Percentiles rank a stretch among this genome's conserved stretches.
Evolutionary conservation across 2,797 vertebrate genomes (phyloP).

Genomic region (Brachyrhaphis roseni): DNA sequence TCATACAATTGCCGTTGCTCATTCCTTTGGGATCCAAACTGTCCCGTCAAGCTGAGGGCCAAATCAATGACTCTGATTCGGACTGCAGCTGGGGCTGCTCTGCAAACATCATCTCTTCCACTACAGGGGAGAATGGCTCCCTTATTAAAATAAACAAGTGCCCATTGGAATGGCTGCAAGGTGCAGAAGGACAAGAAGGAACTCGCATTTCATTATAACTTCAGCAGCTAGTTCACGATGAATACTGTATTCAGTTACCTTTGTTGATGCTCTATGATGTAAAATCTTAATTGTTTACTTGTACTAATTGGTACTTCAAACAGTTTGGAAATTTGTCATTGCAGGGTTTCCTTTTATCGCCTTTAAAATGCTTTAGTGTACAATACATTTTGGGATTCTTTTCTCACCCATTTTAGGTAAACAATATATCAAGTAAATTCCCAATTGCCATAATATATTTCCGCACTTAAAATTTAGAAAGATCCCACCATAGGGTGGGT

Average conservation of each 20-base stretch:
- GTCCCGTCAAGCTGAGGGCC: conserved; percentile 60
- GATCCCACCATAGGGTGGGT: not conserved
- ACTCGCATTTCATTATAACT: conserved; percentile 40
- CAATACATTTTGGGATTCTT: not conserved
- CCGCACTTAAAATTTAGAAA: not conserved
- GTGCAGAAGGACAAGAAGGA: conserved; percentile 23
- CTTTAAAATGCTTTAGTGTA: not conserved
- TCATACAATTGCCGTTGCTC: conserved; percentile 42
- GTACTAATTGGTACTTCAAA: not conserved
- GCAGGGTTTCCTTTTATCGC: not conserved
- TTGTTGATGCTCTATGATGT: conserved; percentile 38
- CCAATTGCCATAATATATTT: not conserved
- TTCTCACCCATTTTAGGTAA: not conserved
- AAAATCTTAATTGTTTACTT: conserved; percentile 5
- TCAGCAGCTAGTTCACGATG: conserved; percentile 9
- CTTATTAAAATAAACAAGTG: conserved; percentile 65
- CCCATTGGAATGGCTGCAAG: conserved; percentile 53
- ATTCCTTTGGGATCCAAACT: conserved; percentile 58
- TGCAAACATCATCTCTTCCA: conserved; percentile 48
- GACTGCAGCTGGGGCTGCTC: conserved; percentile 70
- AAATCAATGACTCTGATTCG: conserved; percentile 71
- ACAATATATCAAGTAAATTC: not conserved
- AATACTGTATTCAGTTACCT: conserved; percentile 27
- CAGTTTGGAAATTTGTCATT: not conserved
- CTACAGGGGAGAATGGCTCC: conserved; percentile 34